These are phyloP conservation scores for Phyto melanocephala DNA, from an alignment of 2,888 invertebrate genomes.

Conservation along the genomic window DNA sequence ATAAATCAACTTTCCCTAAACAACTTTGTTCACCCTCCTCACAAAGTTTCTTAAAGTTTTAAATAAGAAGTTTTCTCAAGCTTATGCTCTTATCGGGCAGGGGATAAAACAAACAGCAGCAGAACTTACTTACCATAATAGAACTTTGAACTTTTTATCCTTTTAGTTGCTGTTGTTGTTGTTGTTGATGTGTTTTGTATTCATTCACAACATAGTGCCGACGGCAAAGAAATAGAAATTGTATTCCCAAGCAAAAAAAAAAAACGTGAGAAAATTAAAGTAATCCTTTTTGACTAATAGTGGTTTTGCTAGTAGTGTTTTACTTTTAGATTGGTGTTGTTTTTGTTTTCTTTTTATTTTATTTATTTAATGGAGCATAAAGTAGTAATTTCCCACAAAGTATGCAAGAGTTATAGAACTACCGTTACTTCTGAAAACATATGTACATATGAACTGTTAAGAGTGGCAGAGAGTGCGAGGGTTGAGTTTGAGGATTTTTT, in stretches of 20 bases:
- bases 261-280: slow-evolving; percentile 52
- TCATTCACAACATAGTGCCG: slow-evolving; percentile 36
- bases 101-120: neutral
- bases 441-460: neutral
- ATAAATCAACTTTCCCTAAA: too few species aligned
- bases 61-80: neutral
- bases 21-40: neutral
- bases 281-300: slow-evolving; percentile 1
- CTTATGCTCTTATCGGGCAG: slow-evolving; percentile 8
- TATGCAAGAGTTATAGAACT: neutral
- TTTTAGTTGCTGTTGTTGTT: slow-evolving; percentile 13
- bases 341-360: slow-evolving; percentile 17
- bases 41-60: neutral
- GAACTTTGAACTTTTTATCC: slow-evolving; percentile 34
- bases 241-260: slow-evolving; percentile 35
- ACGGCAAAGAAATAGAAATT: slow-evolving; percentile 28
- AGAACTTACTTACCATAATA: slow-evolving; percentile 41
- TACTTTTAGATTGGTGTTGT: neutral
- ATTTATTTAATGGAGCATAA: slow-evolving; percentile 43
- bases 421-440: neutral
- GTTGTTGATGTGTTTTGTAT: neutral
- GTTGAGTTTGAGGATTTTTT: neutral
- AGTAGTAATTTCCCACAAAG: slow-evolving; percentile 39
- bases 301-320: neutral
- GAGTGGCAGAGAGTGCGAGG: neutral